Evolutionary conservation across 2,113 vertebrate genomes (phyloP).

Genomic region (Himantopus leucocephalus): DNA sequence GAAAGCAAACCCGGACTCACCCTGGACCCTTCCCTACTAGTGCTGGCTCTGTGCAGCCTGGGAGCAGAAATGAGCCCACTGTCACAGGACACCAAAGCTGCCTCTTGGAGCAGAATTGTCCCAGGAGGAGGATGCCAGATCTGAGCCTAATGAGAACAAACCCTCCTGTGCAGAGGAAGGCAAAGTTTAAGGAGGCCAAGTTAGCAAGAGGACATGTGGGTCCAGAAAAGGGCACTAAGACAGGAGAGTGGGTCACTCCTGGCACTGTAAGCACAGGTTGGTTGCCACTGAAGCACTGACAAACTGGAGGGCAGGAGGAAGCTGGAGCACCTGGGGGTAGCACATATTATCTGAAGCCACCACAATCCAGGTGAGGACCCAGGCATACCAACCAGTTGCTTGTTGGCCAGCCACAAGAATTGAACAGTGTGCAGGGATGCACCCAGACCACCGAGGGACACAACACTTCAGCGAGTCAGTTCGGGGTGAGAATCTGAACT

Average conservation of each 20-base stretch:
- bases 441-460: neutral
- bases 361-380: neutral
- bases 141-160: neutral
- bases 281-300: neutral
- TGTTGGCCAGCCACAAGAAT: neutral
- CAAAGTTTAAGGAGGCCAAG: neutral
- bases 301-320: neutral
- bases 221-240: neutral
- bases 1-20: neutral
- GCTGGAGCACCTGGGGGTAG: neutral
- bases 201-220: neutral
- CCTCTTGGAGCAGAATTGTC: neutral
- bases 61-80: neutral
- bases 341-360: neutral
- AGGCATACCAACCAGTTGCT: accelerated
- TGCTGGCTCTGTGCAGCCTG: neutral
- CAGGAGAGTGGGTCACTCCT: neutral
- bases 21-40: neutral
- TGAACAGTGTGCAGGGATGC: neutral
- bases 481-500: neutral
- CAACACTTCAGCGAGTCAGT: neutral
- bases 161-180: neutral
- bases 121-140: neutral
- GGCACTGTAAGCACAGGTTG: neutral
- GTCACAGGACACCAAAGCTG: neutral